Percentiles rank a stretch among this genome's conserved stretches.
Conservation (phyloP, 2,797 vertebrate species). For the Trachurus trachurus region DNA sequence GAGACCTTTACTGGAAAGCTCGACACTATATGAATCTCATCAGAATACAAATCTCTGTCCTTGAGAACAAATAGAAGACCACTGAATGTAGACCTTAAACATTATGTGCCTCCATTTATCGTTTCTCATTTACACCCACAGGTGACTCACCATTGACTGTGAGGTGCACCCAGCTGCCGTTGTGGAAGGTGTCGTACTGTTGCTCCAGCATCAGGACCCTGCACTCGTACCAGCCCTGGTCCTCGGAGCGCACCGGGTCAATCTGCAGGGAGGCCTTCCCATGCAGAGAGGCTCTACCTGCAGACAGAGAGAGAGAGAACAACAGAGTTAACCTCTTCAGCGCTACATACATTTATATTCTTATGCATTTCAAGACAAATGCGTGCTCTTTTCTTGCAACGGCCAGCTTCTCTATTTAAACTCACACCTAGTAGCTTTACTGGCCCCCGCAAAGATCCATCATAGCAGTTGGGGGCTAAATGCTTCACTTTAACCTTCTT, state of each 20-base stretch:
- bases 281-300: slow-evolving; percentile 96
- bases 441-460: slow-evolving; percentile 37
- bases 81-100: not conserved
- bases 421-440: slow-evolving; percentile 10
- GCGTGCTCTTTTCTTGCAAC: slow-evolving; percentile 8
- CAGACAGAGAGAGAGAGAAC: slow-evolving; percentile 1
- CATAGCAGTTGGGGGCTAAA: slow-evolving; percentile 38
- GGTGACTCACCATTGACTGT: slow-evolving; percentile 94
- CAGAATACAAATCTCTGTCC: not conserved
- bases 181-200: slow-evolving; percentile 98
- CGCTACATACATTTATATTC: not conserved
- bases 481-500: slow-evolving; percentile 21
- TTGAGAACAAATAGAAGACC: not conserved
- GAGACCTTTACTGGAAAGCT: not conserved
- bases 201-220: slow-evolving; percentile 99
- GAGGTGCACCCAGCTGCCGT: slow-evolving; percentile 99
- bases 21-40: not conserved
- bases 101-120: slow-evolving; percentile 1
- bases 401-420: not conserved
- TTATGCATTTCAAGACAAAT: slow-evolving; percentile 7
- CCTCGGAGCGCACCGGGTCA: slow-evolving; percentile 95
- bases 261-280: slow-evolving; percentile 98
- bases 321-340: not conserved
- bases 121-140: not conserved
- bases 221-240: slow-evolving; percentile 99